Conservation (phyloP, 1,140 invertebrate genomes). For the Drosophila varians region DNA sequence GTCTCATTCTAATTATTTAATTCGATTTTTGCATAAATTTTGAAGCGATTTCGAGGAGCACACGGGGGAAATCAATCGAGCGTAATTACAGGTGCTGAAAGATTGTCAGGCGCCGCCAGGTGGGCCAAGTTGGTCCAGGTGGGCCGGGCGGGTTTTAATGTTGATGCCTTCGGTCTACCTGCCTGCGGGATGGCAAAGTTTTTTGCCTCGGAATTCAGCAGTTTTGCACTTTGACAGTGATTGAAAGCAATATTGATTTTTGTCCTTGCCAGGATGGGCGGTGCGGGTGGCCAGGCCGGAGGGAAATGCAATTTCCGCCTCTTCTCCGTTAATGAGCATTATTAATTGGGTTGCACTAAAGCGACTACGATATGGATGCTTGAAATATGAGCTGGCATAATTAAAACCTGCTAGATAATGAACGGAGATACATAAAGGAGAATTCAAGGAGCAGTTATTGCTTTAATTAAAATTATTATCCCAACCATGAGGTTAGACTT, state of each 20-base stretch:
- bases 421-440: no score
- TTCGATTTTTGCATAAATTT: slow-evolving; percentile 68
- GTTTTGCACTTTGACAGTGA: slow-evolving; percentile 62
- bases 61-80: slow-evolving; percentile 64
- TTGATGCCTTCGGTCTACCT: slow-evolving; percentile 3
- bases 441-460: neutral
- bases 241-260: slow-evolving; percentile 73
- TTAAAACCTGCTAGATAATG: slow-evolving; percentile 12
- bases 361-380: slow-evolving; percentile 4
- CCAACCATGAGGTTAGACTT: neutral
- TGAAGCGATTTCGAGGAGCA: slow-evolving; percentile 5
- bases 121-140: no score
- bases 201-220: slow-evolving; percentile 41
- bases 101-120: neutral
- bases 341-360: slow-evolving; percentile 53
- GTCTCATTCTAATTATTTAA: slow-evolving; percentile 64
- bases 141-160: neutral
- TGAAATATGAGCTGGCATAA: slow-evolving; percentile 6
- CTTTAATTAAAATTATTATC: neutral
- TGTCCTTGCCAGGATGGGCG: slow-evolving; percentile 6
- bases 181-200: slow-evolving; percentile 41
- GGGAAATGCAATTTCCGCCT: slow-evolving; percentile 53
- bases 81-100: slow-evolving; percentile 65
- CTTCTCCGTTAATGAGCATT: slow-evolving; percentile 46
- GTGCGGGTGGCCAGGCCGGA: neutral